Conservation (phyloP, 2,888 invertebrate species). For the Ptychoptera albimana region DNA sequence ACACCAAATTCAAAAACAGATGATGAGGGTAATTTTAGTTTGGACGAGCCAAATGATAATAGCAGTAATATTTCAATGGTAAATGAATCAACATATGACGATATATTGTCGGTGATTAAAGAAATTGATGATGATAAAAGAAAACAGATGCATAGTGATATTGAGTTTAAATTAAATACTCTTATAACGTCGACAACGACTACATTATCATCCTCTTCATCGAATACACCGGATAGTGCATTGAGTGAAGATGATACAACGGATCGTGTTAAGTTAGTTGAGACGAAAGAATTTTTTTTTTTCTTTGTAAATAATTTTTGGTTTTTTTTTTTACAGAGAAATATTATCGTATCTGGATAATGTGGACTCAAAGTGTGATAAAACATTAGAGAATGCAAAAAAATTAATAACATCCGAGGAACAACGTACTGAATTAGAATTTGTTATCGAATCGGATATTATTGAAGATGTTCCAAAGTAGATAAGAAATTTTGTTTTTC, state of each 20-base stretch:
- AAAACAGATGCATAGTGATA: background rate
- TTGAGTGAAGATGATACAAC: conserved; percentile 1
- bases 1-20: conserved; percentile 6
- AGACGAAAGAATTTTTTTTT: background rate
- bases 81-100: conserved; percentile 27
- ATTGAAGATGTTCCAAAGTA: conserved; percentile 31
- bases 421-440: conserved; percentile 27
- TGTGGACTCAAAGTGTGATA: conserved; percentile 29
- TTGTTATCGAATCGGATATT: conserved; percentile 28
- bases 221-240: background rate
- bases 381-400: conserved; percentile 25
- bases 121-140: conserved; percentile 30
- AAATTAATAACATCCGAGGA: conserved; percentile 25
- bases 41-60: conserved; percentile 14
- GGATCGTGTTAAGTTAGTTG: background rate
- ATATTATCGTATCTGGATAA: conserved; percentile 28
- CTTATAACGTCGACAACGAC: background rate
- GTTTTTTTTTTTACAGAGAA: conserved; percentile 17
- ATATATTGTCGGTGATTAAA: conserved; percentile 30
- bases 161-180: conserved; percentile 7
- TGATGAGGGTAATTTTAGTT: conserved; percentile 7
- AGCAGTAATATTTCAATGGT: conserved; percentile 20
- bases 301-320: background rate
- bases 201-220: background rate
- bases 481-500: background rate